Percentiles rank a stretch among this genome's conserved stretches.
phyloP scores from a whole-genome alignment of 1,140 invertebrate species.

The Drosophila rufa region DNA sequence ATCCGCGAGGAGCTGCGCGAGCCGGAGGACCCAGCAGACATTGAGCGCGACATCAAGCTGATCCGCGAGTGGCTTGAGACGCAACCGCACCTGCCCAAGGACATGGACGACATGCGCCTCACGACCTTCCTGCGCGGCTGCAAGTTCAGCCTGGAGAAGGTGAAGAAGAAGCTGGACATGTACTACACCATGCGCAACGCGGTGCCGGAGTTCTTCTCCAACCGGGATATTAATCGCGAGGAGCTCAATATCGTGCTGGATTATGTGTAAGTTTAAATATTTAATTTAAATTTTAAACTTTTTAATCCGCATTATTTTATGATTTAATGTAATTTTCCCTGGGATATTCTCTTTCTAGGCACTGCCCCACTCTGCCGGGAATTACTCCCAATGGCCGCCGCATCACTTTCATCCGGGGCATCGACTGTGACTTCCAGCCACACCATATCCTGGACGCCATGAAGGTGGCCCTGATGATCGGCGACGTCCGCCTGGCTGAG shows the following conservation, averaged over 20 bases:
- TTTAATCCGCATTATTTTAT: background rate
- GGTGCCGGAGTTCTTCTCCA: constrained; percentile 92
- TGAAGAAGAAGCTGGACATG: constrained; percentile 93
- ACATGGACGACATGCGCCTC: constrained; percentile 89
- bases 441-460: constrained; percentile 89
- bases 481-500: constrained; percentile 91
- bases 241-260: constrained; percentile 90
- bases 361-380: constrained; percentile 91
- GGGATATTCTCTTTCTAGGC: constrained; percentile 85
- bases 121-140: constrained; percentile 92
- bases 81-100: constrained; percentile 90
- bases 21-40: constrained; percentile 87
- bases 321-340: background rate
- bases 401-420: constrained; percentile 90
- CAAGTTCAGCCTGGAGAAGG: constrained; percentile 93
- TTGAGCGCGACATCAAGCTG: constrained; percentile 88
- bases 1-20: constrained; percentile 92
- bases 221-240: constrained; percentile 89
- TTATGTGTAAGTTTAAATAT: constrained; percentile 87
- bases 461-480: constrained; percentile 93
- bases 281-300: background rate
- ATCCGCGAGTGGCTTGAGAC: constrained; percentile 90
- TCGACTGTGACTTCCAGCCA: constrained; percentile 87
- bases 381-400: constrained; percentile 91
- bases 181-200: constrained; percentile 92